Percentiles rank a stretch among this genome's conserved stretches.
Conservation (phyloP, 2,797 vertebrate species). For the Tapirus indicus region DNA sequence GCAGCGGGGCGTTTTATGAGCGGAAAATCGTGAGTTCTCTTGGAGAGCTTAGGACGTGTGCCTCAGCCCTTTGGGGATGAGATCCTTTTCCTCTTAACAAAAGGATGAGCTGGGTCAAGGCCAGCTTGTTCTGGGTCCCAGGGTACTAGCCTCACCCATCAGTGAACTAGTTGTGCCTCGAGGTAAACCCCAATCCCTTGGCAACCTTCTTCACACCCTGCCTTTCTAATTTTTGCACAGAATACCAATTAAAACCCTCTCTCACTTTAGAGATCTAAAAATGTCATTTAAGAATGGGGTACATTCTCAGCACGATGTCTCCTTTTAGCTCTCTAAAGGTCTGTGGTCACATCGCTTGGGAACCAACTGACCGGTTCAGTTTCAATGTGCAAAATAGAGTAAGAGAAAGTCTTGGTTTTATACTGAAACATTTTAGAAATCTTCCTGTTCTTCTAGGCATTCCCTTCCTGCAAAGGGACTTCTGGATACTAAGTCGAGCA, state of each 20-base stretch:
- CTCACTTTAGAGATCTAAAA: conserved; percentile 61
- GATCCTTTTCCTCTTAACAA: not conserved
- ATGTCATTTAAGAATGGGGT: conserved; percentile 73
- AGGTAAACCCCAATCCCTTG: conserved; percentile 19
- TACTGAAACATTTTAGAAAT: not conserved
- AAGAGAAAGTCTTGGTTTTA: not conserved
- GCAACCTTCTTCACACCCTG: not conserved
- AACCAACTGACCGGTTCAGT: not conserved
- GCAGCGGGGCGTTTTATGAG: conserved; percentile 91
- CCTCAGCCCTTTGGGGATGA: not conserved
- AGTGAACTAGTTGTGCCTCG: not conserved
- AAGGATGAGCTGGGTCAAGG: not conserved
- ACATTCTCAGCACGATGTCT: not conserved
- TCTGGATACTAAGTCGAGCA: not conserved
- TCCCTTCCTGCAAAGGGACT: not conserved
- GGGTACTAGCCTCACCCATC: not conserved
- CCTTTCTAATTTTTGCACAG: conserved; percentile 36
- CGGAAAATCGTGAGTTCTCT: conserved; percentile 89
- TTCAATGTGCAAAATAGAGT: not conserved
- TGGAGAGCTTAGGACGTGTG: rapidly evolving
- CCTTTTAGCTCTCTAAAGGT: conserved; percentile 59
- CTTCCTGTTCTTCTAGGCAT: not conserved
- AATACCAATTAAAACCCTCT: conserved; percentile 50
- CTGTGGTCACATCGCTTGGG: conserved; percentile 42
- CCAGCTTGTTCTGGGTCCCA: not conserved